Conservation (phyloP, 2,797 vertebrate genomes). For the Intellagama lesueurii region DNA sequence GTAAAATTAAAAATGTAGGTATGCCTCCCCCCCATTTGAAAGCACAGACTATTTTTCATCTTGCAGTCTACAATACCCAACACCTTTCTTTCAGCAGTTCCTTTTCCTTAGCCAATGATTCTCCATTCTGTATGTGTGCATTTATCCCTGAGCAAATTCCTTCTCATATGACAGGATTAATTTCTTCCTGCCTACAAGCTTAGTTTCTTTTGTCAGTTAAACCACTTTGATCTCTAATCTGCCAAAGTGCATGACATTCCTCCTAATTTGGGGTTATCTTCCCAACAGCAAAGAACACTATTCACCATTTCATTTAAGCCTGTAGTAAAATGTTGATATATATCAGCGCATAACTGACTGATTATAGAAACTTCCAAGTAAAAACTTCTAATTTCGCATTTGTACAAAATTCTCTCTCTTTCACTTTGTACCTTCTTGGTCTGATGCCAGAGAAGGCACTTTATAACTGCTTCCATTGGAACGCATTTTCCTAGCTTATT, state of each 20-base stretch:
- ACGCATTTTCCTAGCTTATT: not conserved
- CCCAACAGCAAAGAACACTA: not conserved
- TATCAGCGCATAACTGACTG: not conserved
- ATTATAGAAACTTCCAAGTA: not conserved
- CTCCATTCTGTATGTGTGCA: not conserved
- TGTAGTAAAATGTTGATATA: not conserved
- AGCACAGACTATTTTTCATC: not conserved
- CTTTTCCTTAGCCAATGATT: not conserved
- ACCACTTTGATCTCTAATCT: not conserved
- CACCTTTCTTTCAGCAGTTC: too few species aligned
- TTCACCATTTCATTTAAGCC: not conserved
- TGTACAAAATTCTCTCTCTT: too few species aligned
- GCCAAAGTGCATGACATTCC: not conserved
- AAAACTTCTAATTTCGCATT: not conserved
- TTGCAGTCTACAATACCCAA: not conserved
- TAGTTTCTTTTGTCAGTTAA: constrained; percentile 1
- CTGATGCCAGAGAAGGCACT: not conserved
- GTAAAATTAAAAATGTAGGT: not conserved
- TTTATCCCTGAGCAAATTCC: not conserved
- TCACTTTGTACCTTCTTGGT: not conserved
- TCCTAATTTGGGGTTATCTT: constrained; percentile 14
- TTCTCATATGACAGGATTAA: constrained; percentile 2
- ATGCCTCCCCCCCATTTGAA: not conserved
- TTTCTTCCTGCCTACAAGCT: constrained; percentile 8
- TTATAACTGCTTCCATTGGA: not conserved